Evolutionary conservation across 2,888 invertebrate species (phyloP), one percentile per base, ranked within the genome.

Genomic region (Nomada ruficornis): DNA sequence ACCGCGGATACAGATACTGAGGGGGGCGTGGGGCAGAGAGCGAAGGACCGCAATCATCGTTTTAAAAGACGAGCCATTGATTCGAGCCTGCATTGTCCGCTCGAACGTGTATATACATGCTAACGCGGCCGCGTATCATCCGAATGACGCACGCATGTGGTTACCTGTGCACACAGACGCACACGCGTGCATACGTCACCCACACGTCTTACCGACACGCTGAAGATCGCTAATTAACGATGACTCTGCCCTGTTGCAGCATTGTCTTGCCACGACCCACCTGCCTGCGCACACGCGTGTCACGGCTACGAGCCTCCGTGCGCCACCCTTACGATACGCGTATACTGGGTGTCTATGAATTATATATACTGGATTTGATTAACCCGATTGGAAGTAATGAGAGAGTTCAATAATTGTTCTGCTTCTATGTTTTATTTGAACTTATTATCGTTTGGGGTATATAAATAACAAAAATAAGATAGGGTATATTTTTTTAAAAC

Each of bases 171-270:
- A 81, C 82, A 80, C 80, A 23, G 1, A 23, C 23, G 50, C 55
- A 84, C 81, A 79, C 82, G 78, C 76, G 26, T 52, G 42, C 62
- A 7, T 20, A 10, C 67, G 82, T 89, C 91, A 91, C 89, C 90
- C 90, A 89, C 90, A 89, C 89, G 89, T 89, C 90, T 89, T 83
- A 83, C 67, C 86, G 75, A 72, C 87, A 54, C 85, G 87, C 84
- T 77, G 88, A 89, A 89, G 88, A 90, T 91, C 89, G 88, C 90
- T 92, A 92, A 92, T 92, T 92, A 92, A 92, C 91, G 90, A 89
- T 87, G 90, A 90, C 90, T 89, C 83, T 88, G 80, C 80, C 85
- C 83, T 86, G 90, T 83, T 83, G 88, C 88, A 86, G 90, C 90
- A 92, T 91, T 92, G 91, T 92, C 91, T 90, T 80, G 83, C 86